phyloP scores from a whole-genome alignment of 2,113 vertebrate species.

The Columba janthina region DNA sequence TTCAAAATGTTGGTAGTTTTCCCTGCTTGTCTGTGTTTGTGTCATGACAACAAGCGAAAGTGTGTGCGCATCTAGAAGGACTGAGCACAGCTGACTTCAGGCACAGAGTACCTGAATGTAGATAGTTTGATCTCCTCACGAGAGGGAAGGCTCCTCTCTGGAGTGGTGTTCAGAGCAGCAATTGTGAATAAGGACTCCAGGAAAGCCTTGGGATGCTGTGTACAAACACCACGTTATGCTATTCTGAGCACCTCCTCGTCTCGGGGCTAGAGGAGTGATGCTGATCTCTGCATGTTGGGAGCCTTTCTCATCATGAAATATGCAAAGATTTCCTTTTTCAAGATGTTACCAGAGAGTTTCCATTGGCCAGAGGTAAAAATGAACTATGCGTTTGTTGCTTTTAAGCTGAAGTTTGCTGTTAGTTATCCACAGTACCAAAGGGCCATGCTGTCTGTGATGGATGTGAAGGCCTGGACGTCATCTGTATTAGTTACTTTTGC shows the following conservation, averaged over 20 bases:
- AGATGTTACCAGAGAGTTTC: not conserved
- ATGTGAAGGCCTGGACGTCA: not conserved
- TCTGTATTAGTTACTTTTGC: not conserved
- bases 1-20: not conserved
- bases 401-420: not conserved
- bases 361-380: not conserved
- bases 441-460: not conserved
- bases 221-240: not conserved
- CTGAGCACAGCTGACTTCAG: not conserved
- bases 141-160: not conserved
- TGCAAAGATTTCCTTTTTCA: not conserved
- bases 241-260: not conserved
- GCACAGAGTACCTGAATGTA: not conserved
- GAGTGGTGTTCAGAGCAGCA: not conserved
- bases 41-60: not conserved
- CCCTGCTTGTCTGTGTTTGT: not conserved
- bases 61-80: not conserved
- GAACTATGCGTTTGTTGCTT: not conserved
- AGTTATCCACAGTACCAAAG: not conserved
- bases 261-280: not conserved
- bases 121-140: not conserved
- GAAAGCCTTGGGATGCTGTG: not conserved
- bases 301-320: not conserved
- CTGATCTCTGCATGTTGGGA: not conserved
- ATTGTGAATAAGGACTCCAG: not conserved